Conservation (phyloP, 2,888 invertebrate genomes). For the Fragum whitleyi region DNA sequence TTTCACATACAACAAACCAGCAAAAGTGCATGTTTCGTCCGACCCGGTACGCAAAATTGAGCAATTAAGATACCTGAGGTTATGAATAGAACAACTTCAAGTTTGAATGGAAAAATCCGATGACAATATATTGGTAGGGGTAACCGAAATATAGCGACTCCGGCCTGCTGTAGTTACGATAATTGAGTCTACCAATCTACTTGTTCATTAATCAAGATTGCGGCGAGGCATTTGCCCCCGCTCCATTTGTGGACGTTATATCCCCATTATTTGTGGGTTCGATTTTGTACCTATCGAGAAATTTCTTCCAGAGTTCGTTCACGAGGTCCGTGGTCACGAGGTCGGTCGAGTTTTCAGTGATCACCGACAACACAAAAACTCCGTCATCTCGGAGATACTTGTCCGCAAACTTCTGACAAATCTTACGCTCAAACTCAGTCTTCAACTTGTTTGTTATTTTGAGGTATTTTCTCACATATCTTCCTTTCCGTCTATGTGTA, state of each 20-base stretch:
- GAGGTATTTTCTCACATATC: constrained; percentile 74
- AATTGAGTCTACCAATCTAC: no score
- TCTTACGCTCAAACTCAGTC: constrained; percentile 64
- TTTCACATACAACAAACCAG: no score
- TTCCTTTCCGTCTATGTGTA: constrained; percentile 21
- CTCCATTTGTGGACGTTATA: not conserved
- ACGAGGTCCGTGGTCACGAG: constrained; percentile 3
- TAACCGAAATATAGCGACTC: no score
- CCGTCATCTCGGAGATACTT: constrained; percentile 66
- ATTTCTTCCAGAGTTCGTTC: constrained; percentile 13
- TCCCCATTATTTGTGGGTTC: constrained; percentile 8
- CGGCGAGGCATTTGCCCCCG: not conserved
- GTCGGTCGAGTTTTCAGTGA: not conserved
- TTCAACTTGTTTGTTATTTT: constrained; percentile 67
- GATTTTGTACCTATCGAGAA: not conserved
- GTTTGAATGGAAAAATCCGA: no score
- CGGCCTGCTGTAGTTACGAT: no score
- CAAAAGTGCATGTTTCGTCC: no score
- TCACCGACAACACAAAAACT: not conserved
- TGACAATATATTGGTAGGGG: no score
- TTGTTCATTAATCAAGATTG: not conserved
- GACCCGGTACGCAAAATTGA: no score
- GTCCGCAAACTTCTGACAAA: constrained; percentile 71
- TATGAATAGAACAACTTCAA: no score
- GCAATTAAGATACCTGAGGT: no score